Evolutionary conservation across 2,113 vertebrate species (phyloP).

Genomic region (Ailuropoda melanoleuca): DNA sequence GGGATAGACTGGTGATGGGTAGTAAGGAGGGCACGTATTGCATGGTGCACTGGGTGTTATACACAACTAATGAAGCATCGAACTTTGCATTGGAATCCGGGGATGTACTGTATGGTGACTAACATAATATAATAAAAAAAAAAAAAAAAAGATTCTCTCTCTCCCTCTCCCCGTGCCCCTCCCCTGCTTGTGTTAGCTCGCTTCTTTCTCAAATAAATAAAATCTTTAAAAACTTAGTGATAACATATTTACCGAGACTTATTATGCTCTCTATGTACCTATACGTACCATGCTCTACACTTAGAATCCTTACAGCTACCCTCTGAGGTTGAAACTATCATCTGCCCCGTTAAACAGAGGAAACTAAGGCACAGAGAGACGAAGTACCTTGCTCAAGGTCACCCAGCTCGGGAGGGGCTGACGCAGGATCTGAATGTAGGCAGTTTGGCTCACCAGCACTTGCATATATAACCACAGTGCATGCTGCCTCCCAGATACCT

Average conservation of each 20-base stretch:
- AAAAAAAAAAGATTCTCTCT: background rate
- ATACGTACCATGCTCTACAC: background rate
- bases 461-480: rapidly evolving
- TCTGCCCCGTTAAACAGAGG: background rate
- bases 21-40: too few species aligned
- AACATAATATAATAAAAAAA: too few species aligned
- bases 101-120: too few species aligned
- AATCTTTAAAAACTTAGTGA: background rate
- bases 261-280: background rate
- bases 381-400: background rate
- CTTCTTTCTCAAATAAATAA: background rate
- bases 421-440: rapidly evolving
- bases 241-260: background rate
- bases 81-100: too few species aligned
- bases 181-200: background rate
- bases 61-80: too few species aligned
- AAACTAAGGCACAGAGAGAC: background rate
- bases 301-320: background rate
- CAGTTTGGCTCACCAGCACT: background rate
- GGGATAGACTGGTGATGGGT: too few species aligned
- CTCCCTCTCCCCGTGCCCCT: background rate
- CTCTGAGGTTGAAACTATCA: background rate
- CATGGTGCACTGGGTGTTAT: too few species aligned
- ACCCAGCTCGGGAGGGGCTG: background rate
- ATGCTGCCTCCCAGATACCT: background rate